phyloP scores from a whole-genome alignment of 2,888 invertebrate species.

The Harpalus rubripes region DNA sequence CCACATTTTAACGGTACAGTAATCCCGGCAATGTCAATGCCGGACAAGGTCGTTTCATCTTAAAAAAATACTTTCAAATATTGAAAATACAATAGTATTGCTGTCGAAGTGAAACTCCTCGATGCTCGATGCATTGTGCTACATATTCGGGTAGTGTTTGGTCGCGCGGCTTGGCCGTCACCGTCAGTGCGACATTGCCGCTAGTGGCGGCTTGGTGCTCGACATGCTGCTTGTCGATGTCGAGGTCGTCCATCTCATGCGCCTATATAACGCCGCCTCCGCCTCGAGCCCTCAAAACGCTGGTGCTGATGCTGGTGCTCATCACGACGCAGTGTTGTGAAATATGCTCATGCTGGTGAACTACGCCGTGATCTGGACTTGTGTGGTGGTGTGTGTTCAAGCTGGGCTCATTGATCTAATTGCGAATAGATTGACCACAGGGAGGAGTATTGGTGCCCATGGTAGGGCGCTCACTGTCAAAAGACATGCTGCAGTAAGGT shows the following conservation, averaged over 20 bases:
- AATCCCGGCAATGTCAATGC: not conserved
- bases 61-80: not conserved
- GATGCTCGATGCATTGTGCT: not conserved
- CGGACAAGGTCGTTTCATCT: not conserved
- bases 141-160: not conserved
- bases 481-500: conserved; percentile 1
- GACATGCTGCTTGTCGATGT: not conserved
- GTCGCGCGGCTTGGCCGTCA: not conserved
- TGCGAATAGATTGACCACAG: not conserved
- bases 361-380: not conserved
- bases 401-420: not conserved
- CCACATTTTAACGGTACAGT: not conserved
- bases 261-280: not conserved
- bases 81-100: not conserved
- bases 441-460: not conserved
- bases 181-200: not conserved
- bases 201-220: not conserved
- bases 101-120: not conserved
- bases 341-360: not conserved
- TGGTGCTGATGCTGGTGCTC: not conserved
- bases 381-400: not conserved
- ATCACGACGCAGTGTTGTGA: not conserved
- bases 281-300: not conserved
- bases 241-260: conserved; percentile 13
- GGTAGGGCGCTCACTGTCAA: not conserved